These are phyloP conservation scores for Remorina albescens DNA, from an alignment of 2,797 vertebrate species.

Conservation along the genomic window DNA sequence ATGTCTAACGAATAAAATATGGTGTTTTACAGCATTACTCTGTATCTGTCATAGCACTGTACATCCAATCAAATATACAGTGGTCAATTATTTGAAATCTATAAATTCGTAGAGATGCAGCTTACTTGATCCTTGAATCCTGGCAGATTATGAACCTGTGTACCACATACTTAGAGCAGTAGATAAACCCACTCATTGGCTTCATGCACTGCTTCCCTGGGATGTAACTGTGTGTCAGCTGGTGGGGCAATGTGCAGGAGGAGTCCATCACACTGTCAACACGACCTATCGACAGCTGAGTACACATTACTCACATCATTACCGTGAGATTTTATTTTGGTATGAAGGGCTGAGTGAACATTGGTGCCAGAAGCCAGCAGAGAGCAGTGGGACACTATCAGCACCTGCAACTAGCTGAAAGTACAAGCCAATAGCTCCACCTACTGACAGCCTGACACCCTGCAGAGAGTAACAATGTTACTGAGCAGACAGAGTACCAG, in stretches of 20 bases:
- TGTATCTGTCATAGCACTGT: neutral
- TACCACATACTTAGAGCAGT: neutral
- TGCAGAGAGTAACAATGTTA: conserved; percentile 2
- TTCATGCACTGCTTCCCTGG: neutral
- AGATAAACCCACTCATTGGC: conserved; percentile 4
- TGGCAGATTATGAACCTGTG: neutral
- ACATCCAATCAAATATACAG: neutral
- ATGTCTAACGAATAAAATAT: neutral
- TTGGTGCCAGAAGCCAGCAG: conserved; percentile 14
- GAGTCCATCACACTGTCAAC: conserved; percentile 37
- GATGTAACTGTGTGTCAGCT: conserved; percentile 3
- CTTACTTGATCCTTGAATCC: neutral
- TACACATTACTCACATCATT: conserved; percentile 46
- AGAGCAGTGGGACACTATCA: neutral
- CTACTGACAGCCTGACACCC: conserved; percentile 32
- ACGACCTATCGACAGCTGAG: conserved; percentile 50
- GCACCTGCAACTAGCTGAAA: neutral
- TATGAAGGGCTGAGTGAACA: conserved; percentile 38
- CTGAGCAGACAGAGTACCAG: neutral
- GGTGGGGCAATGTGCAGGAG: conserved; percentile 32
- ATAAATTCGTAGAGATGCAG: neutral
- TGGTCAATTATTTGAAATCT: neutral
- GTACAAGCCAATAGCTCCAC: conserved; percentile 29
- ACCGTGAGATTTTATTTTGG: conserved; percentile 50
- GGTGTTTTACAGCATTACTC: neutral